Conservation (phyloP, 2,888 invertebrate species). For the Phrixothrix hirtus region DNA sequence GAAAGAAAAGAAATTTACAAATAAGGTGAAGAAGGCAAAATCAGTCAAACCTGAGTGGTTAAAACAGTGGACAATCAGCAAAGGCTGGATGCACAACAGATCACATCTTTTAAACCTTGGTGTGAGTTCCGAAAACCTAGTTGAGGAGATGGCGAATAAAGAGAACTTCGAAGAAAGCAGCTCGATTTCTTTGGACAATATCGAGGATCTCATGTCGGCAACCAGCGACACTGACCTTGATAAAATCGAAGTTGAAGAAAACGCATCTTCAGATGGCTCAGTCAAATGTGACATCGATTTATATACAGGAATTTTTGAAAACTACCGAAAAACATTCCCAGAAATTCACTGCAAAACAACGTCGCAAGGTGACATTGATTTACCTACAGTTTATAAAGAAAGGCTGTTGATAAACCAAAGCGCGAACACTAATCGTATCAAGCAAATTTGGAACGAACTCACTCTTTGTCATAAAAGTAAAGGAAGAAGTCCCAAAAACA, state of each 20-base stretch:
- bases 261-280: too few relatives aligned
- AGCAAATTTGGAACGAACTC: conserved; percentile 38
- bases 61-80: conserved; percentile 57
- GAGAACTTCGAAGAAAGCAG: conserved; percentile 39
- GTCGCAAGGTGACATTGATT: conserved; percentile 34
- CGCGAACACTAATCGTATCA: conserved; percentile 28
- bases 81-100: conserved; percentile 55
- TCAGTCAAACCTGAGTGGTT: conserved; percentile 50
- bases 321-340: conserved; percentile 51
- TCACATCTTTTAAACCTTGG: conserved; percentile 49
- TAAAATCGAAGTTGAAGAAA: conserved; percentile 33
- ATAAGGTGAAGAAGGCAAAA: conserved; percentile 24
- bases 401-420: conserved; percentile 35
- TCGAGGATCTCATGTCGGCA: conserved; percentile 50
- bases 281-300: neutral
- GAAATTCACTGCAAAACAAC: conserved; percentile 31
- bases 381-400: conserved; percentile 48
- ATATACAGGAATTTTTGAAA: conserved; percentile 39
- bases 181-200: conserved; percentile 48
- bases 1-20: conserved; percentile 25
- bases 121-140: conserved; percentile 15
- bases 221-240: conserved; percentile 34
- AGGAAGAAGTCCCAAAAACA: conserved; percentile 18
- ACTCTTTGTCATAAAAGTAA: conserved; percentile 38
- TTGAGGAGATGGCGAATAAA: conserved; percentile 1